Evolutionary conservation across 2,113 vertebrate species (phyloP).

Genomic region (Lampris incognitus): DNA sequence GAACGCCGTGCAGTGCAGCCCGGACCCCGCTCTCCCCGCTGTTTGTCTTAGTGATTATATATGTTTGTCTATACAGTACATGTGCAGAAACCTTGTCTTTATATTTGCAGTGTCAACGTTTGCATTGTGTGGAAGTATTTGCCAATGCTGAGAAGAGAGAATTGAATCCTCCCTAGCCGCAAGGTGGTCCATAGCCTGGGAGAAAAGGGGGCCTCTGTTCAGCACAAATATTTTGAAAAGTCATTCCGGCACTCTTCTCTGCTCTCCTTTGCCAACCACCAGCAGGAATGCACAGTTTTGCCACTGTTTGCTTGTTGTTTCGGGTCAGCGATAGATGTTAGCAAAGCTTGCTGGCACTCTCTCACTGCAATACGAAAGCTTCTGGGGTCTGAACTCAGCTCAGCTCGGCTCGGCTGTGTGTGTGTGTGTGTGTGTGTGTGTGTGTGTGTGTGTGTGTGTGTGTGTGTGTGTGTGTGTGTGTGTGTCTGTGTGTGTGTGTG

Average conservation of each 20-base stretch:
- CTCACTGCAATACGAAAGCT: conserved; percentile 59
- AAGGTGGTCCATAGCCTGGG: conserved; percentile 6
- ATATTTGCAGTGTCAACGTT: conserved; percentile 16
- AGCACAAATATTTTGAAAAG: conserved; percentile 36
- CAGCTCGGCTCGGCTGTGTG: no score
- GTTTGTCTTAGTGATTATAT: conserved; percentile 44
- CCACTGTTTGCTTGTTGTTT: conserved; percentile 54
- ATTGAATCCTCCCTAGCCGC: neutral
- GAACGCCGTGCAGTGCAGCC: conserved; percentile 24
- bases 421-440: no score
- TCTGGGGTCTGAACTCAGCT: conserved; percentile 41
- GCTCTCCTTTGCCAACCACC: conserved; percentile 23
- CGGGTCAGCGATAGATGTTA: conserved; percentile 50
- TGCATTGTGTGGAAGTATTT: conserved; percentile 39
- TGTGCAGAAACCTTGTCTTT: conserved; percentile 4
- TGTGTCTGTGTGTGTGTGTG: conserved; percentile 15
- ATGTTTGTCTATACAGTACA: conserved; percentile 44
- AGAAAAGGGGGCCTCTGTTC: conserved; percentile 14
- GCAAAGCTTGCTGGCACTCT: conserved; percentile 52
- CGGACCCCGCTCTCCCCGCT: conserved; percentile 23
- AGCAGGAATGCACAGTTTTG: conserved; percentile 16
- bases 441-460: no score
- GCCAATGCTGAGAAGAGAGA: conserved; percentile 11
- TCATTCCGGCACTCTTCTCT: conserved; percentile 20
- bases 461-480: no score